phyloP scores from a whole-genome alignment of 1,140 invertebrate genomes.

The Pinna nobilis region DNA sequence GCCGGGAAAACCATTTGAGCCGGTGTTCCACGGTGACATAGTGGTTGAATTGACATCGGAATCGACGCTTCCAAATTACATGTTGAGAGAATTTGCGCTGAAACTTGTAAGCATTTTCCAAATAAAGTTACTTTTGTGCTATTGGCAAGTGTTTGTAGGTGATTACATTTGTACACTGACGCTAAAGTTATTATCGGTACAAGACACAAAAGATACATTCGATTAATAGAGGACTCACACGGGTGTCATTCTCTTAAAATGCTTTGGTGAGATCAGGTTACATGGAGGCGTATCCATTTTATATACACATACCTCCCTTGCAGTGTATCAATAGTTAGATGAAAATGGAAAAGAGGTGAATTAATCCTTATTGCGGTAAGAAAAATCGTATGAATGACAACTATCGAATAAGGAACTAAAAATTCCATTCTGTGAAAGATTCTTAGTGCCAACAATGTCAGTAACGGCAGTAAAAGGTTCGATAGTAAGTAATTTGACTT shows the following conservation, averaged over 20 bases:
- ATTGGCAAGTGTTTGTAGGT: no score
- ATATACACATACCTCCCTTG: constrained; percentile 57
- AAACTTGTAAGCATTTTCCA: constrained; percentile 52
- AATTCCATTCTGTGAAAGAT: no score
- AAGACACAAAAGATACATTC: constrained; percentile 72
- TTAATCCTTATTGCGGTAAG: no score
- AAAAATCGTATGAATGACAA: no score
- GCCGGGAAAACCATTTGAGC: constrained; percentile 40
- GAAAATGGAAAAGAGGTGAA: no score
- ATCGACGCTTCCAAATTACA: constrained; percentile 62
- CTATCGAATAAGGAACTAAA: no score
- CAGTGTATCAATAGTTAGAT: no score
- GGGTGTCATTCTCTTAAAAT: constrained; percentile 71
- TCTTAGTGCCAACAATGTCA: no score
- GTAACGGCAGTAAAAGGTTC: no score
- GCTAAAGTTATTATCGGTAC: constrained; percentile 62
- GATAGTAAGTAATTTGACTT: no score
- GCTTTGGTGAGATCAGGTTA: constrained; percentile 70
- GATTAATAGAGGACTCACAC: constrained; percentile 74
- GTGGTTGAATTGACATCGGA: constrained; percentile 58
- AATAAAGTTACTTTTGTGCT: no score
- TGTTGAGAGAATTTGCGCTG: constrained; percentile 60
- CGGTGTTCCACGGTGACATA: constrained; percentile 62
- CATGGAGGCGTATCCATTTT: constrained; percentile 63
- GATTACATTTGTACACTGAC: no score